These are phyloP conservation scores for Lates japonicus DNA, from an alignment of 2,797 vertebrate genomes.

Conservation along the genomic window DNA sequence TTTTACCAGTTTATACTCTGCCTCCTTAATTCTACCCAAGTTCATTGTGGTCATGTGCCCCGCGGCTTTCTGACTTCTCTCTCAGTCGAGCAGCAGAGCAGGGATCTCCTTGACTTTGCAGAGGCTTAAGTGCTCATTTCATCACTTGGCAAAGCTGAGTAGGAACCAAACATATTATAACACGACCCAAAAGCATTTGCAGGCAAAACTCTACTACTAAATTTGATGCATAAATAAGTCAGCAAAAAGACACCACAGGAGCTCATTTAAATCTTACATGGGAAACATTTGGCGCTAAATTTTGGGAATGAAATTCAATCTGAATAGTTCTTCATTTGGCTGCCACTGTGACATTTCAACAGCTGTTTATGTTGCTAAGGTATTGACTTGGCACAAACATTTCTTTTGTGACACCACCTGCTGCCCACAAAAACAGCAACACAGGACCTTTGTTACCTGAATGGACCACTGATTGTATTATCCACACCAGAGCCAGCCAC, in stretches of 20 bases:
- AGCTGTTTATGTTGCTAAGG: conserved; percentile 12
- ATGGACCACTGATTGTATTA: conserved; percentile 44
- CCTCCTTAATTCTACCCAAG: conserved; percentile 1
- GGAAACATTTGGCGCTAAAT: conserved; percentile 15
- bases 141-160: not conserved
- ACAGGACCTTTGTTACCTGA: conserved; percentile 35
- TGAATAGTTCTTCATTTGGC: conserved; percentile 9
- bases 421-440: conserved; percentile 11
- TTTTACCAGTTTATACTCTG: conserved; percentile 5
- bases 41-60: conserved; percentile 16
- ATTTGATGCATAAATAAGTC: conserved; percentile 16
- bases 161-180: not conserved
- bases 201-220: conserved; percentile 13
- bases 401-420: conserved; percentile 56
- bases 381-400: conserved; percentile 10
- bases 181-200: conserved; percentile 12
- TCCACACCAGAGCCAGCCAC: conserved; percentile 19
- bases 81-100: not conserved
- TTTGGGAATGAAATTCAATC: not conserved
- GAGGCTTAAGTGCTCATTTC: conserved; percentile 19
- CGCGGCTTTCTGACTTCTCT: conserved; percentile 13
- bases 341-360: conserved; percentile 18
- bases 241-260: not conserved
- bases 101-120: conserved; percentile 5
- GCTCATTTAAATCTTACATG: not conserved